Conservation (phyloP, 2,888 invertebrate genomes). For the Rhaphigaster nebulosa region DNA sequence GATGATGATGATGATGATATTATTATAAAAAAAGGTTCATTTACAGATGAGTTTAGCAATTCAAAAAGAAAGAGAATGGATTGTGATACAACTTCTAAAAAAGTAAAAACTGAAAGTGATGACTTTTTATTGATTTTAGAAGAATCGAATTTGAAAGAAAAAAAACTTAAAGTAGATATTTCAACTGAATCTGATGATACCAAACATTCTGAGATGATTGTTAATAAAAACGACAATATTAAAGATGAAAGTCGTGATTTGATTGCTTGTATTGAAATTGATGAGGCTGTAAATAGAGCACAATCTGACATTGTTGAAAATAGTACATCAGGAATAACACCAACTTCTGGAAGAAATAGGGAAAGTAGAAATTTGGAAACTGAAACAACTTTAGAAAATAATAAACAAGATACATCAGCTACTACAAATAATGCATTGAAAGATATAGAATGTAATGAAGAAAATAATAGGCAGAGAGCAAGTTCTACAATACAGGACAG, state of each 20-base stretch:
- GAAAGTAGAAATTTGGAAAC: not conserved
- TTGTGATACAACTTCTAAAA: constrained; percentile 35
- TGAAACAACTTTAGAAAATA: not conserved
- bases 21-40: not conserved
- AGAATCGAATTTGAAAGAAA: constrained; percentile 1
- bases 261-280: not conserved
- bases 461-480: not conserved
- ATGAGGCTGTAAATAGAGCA: not conserved
- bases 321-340: not conserved
- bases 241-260: not conserved
- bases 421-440: not conserved
- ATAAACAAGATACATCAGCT: not conserved
- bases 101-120: constrained; percentile 47
- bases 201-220: not conserved
- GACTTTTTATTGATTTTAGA: not conserved
- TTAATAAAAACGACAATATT: not conserved
- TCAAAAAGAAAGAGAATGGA: constrained; percentile 45
- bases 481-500: not conserved
- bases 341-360: not conserved
- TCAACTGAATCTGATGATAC: not conserved
- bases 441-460: not conserved
- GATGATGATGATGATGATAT: constrained; percentile 52
- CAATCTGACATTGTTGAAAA: not conserved
- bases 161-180: not conserved
- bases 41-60: not conserved